Conservation (phyloP, 92 coral and sea anemone species). For the Parazoanthus swiftii region DNA sequence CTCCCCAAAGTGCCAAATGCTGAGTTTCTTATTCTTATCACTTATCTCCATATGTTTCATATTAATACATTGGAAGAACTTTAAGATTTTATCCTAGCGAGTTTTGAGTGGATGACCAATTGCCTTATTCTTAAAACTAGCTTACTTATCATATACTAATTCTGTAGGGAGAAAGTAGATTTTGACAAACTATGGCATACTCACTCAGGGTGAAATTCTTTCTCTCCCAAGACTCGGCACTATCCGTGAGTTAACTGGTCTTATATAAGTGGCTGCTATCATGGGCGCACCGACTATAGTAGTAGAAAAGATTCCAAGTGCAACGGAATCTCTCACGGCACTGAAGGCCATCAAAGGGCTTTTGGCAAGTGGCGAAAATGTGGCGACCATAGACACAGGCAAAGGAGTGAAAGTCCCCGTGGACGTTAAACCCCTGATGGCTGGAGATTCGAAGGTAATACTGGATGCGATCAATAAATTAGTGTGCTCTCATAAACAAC, state of each 20-base stretch:
- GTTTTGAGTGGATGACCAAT: too few species aligned
- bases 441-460: conserved; percentile 31
- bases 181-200: too few species aligned
- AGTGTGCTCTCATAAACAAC: too few species aligned
- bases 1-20: too few species aligned
- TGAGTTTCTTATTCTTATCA: too few species aligned
- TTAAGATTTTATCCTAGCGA: too few species aligned
- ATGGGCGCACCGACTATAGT: conserved; percentile 96
- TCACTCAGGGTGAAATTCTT: not conserved
- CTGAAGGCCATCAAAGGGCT: conserved; percentile 55
- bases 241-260: conserved; percentile 60
- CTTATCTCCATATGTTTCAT: too few species aligned
- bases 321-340: conserved; percentile 60
- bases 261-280: conserved; percentile 54
- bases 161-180: too few species aligned
- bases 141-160: too few species aligned
- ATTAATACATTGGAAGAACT: too few species aligned
- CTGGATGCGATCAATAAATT: too few species aligned
- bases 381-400: conserved; percentile 44
- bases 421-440: conserved; percentile 41
- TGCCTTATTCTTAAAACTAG: too few species aligned
- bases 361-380: conserved; percentile 29
- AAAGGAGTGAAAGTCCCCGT: conserved; percentile 45
- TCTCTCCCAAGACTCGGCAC: conserved; percentile 59
- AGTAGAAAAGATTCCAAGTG: conserved; percentile 67